A percentile compares a stretch with the other conserved stretches of the same genome.
Evolutionary conservation across 2,113 vertebrate species (phyloP).

Genomic region (Hepsetus odoe): DNA sequence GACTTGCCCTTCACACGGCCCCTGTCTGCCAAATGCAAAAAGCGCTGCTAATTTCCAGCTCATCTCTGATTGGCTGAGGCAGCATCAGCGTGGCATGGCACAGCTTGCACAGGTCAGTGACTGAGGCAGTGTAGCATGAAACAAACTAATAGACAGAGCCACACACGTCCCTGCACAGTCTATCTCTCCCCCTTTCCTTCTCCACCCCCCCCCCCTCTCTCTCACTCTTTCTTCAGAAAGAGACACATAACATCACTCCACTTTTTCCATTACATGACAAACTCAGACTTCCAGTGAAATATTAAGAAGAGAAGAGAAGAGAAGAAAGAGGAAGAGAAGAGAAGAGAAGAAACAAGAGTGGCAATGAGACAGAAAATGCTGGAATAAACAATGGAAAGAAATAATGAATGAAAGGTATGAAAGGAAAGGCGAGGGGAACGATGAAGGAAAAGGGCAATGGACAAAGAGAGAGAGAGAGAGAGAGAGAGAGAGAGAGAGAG

Average conservation of each 20-base stretch:
- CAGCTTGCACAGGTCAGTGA: slow-evolving; percentile 94
- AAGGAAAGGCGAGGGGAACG: neutral
- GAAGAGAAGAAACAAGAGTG: neutral
- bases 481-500: slow-evolving; percentile 14
- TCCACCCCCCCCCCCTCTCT: slow-evolving; percentile 73
- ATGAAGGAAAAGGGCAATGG: neutral
- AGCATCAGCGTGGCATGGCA: slow-evolving; percentile 83
- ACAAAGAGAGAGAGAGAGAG: neutral
- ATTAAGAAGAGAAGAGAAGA: neutral
- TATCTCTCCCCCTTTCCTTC: neutral
- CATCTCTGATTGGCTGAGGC: slow-evolving; percentile 95
- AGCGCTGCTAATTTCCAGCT: slow-evolving; percentile 94
- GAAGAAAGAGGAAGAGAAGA: neutral
- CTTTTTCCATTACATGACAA: neutral
- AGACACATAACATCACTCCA: slow-evolving; percentile 8
- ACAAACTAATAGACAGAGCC: slow-evolving; percentile 99
- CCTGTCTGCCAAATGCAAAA: slow-evolving; percentile 81
- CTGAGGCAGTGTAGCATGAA: slow-evolving; percentile 95
- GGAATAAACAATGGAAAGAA: too few species aligned
- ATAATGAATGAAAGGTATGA: neutral
- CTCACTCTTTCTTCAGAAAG: slow-evolving; percentile 47
- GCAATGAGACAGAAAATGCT: too few species aligned
- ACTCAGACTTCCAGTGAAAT: slow-evolving; percentile 45
- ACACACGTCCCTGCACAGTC: slow-evolving; percentile 79
- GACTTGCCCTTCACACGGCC: slow-evolving; percentile 82